Evolutionary conservation across 2,113 vertebrate genomes (phyloP), one percentile per base, ranked within the genome.

Genomic region (Lethenteron camtschaticum): DNA sequence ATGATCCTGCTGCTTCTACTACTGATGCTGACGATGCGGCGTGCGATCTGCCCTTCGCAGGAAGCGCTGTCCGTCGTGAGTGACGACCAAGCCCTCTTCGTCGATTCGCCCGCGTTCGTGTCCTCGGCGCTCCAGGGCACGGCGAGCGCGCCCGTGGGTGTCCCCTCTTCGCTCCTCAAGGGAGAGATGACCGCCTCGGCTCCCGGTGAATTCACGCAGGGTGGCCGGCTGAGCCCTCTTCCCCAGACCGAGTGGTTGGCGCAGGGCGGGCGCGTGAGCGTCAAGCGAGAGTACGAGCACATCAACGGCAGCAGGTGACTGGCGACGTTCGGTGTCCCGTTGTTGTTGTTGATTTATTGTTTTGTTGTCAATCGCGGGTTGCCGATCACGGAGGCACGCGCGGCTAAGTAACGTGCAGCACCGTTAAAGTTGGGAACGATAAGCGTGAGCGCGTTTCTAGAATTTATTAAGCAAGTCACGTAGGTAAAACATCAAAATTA

Each of bases 11-110:
- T 41, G 41, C 41, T 41, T 41, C 41, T 41, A 41, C 7, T 41
- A 41, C 41, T 41, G 41, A 41, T 41, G 41, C 41, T 41, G 41
- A 41, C 41, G 41, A 41, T 7, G 41, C 41, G 4, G 41, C 41
- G 41, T 7, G 5, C 41, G 41, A 41, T 41, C 41, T 41, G 41
- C 41, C 12, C 24, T 70, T 74, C 78, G 72, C 57, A 99, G 94
- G 94, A 99, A 90, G 94, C 94, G 80, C 84, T 99, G 81, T 97
- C 94, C 77, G 92, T 97, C 87, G 94, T 99, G 85, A 99, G 94
- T 76, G 94, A 96, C 87, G 94, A 99, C 79, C 94, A 96, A 81
- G 95, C 94, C 79, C 83, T 99, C 75, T 99, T 96, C 10, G 94
- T 96, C 79, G 87, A 90, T 73, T 77, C 92, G 0, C 96, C 95